phyloP scores from a whole-genome alignment of 2,888 invertebrate genomes.

The Eremobia ochroleuca region DNA sequence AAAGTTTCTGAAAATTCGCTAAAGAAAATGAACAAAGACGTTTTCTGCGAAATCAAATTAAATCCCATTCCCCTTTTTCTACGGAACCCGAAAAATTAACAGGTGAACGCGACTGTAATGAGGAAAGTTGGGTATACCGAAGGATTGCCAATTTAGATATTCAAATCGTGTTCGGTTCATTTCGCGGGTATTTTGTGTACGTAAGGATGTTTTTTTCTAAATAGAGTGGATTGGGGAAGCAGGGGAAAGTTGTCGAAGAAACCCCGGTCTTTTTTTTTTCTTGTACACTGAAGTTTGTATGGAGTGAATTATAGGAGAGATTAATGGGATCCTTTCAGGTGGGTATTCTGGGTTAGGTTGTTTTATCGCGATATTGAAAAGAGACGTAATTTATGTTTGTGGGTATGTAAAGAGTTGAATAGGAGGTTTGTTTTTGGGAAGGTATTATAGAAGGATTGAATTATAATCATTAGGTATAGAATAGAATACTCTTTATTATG shows the following conservation, averaged over 20 bases:
- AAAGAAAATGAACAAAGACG: background rate
- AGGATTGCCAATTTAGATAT: constrained; percentile 90
- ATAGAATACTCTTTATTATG: too few relatives aligned
- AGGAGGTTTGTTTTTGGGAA: background rate
- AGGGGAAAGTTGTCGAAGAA: constrained; percentile 28
- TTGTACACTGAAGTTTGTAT: constrained; percentile 40
- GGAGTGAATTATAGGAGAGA: constrained; percentile 59
- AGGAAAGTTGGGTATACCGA: constrained; percentile 85
- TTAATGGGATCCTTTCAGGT: constrained; percentile 57
- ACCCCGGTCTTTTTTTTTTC: constrained; percentile 41
- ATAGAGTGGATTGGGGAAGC: constrained; percentile 52
- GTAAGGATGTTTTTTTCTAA: constrained; percentile 62
- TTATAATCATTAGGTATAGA: background rate
- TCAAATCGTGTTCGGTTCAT: constrained; percentile 87
- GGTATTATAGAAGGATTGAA: background rate
- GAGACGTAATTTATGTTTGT: constrained; percentile 43
- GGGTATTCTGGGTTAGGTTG: constrained; percentile 12
- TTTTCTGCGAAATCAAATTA: background rate
- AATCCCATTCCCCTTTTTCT: background rate
- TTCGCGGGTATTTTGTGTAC: constrained; percentile 77
- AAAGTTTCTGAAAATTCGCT: background rate
- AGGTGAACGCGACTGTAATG: constrained; percentile 86
- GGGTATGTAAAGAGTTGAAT: background rate
- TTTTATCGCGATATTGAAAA: constrained; percentile 50
- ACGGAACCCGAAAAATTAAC: constrained; percentile 82